Conservation (phyloP, 2,888 invertebrate species). For the Agrotis exclamationis region DNA sequence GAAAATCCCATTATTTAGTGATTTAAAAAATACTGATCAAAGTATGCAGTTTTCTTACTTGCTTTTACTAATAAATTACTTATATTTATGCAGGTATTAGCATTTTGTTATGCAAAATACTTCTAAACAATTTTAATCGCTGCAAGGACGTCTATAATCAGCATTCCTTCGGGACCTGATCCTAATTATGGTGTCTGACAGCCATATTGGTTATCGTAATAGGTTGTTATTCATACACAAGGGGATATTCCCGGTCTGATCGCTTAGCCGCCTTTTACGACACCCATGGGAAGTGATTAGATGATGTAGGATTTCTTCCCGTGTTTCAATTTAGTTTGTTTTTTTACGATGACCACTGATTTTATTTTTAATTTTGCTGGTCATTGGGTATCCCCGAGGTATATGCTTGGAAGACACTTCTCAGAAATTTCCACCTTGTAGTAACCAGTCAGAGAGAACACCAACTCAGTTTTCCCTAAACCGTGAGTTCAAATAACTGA, state of each 20-base stretch:
- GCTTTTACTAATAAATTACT: too few relatives aligned
- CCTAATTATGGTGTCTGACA: conserved; percentile 24
- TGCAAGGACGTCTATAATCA: not conserved
- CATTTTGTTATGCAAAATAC: too few relatives aligned
- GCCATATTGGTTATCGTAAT: conserved; percentile 8
- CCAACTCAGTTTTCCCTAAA: too few relatives aligned
- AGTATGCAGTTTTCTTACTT: not conserved
- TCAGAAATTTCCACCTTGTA: not conserved
- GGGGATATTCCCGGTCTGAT: conserved; percentile 33
- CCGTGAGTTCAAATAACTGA: too few relatives aligned
- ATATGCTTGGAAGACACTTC: not conserved
- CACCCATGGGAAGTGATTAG: conserved; percentile 49
- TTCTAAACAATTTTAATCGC: not conserved
- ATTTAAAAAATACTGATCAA: not conserved
- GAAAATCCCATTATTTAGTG: not conserved
- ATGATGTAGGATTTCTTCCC: conserved; percentile 22
- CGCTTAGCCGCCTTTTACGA: conserved; percentile 43
- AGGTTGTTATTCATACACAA: conserved; percentile 26
- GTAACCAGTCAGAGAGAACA: too few relatives aligned
- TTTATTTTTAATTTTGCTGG: not conserved
- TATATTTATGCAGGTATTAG: too few relatives aligned
- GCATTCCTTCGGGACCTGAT: conserved; percentile 1
- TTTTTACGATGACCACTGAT: conserved; percentile 9
- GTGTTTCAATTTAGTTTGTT: conserved; percentile 11
- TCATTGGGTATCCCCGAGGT: conserved; percentile 15